Evolutionary conservation across 2,113 vertebrate species (phyloP), one percentile per base, ranked within the genome.

Genomic region (Noturus placidus): DNA sequence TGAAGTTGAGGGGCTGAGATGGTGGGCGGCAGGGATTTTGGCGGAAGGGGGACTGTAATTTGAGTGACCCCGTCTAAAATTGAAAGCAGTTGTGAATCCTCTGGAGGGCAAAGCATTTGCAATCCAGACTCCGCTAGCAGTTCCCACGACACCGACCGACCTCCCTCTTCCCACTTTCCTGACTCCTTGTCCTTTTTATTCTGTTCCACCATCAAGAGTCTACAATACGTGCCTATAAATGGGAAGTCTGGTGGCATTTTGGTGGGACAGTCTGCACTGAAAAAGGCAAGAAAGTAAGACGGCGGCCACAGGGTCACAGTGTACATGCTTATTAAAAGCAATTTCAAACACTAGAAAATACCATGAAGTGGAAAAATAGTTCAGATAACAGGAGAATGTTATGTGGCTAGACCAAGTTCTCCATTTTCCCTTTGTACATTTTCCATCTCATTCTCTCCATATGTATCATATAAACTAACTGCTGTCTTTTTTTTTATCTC

Each of bases 61-160:
- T 87, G 92, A 93, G 91, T 91, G 91, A 92, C 90, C 92, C 87
- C 88, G 30, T 89, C 88, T 84, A 89, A 93, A 91, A 93, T 93
- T 93, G 91, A 92, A 93, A 92, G 90, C 92, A 92, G 91, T 93
- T 93, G 92, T 82, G 87, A 91, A 91, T 89, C 80, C 90, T 93
- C 90, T 83, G 20, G 88, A 90, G 92, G 86, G 83, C 59, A 56
- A 86, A 88, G 76, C 77, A 67, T 90, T 89, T 78, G 87, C 84
- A 79, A 91, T 89, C 91, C 87, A 91, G 91, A 91, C 91, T 91
- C 85, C 0, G 72, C 87, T 89, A 82, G 50, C 82, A 20, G 92
- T 93, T 93, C 92, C 92, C 92, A 93, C 92, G 91, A 92, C 91
- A 93, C 91, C 80, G 80, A 82, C 78, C 88, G 90, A 92, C 91